Conservation (phyloP, 2,888 invertebrate genomes). For the Oxyteleia sp. region DNA sequence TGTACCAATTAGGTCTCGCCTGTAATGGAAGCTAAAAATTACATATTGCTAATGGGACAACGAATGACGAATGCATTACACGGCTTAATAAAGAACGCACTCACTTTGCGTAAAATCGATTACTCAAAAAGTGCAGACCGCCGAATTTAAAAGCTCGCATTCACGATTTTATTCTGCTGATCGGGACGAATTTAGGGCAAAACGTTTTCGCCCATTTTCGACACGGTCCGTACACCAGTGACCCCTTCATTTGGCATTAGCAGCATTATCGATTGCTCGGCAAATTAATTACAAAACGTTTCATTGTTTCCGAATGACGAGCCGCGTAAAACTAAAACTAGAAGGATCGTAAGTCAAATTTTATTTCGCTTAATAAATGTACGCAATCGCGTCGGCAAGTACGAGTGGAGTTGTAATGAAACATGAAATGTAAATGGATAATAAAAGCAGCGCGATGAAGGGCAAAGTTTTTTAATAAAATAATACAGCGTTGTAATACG, state of each 20-base stretch:
- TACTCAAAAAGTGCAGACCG: slow-evolving; percentile 52
- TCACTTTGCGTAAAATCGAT: slow-evolving; percentile 60
- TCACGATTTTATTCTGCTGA: slow-evolving; percentile 61
- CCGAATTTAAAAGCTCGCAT: slow-evolving; percentile 63
- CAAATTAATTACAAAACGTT: slow-evolving; percentile 59
- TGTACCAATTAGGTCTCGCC: slow-evolving; percentile 26
- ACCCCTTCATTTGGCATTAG: slow-evolving; percentile 56
- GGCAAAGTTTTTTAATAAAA: slow-evolving; percentile 53
- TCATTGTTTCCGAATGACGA: slow-evolving; percentile 32
- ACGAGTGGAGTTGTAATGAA: slow-evolving; percentile 26
- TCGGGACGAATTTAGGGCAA: slow-evolving; percentile 63
- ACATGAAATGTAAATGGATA: slow-evolving; percentile 56
- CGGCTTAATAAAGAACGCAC: slow-evolving; percentile 58
- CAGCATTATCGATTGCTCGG: slow-evolving; percentile 57
- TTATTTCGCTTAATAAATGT: slow-evolving; percentile 50
- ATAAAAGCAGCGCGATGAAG: slow-evolving; percentile 40
- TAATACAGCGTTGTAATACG: slow-evolving; percentile 21
- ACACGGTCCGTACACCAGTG: slow-evolving; percentile 21
- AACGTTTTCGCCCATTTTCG: slow-evolving; percentile 60
- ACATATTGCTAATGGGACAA: slow-evolving; percentile 32
- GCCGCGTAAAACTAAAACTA: slow-evolving; percentile 14
- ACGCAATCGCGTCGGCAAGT: slow-evolving; percentile 27
- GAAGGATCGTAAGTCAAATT: slow-evolving; percentile 35
- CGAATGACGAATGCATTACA: slow-evolving; percentile 49
- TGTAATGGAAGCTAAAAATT: slow-evolving; percentile 12